These are phyloP conservation scores for Sterna hirundo DNA, from an alignment of 2,113 vertebrate species.

Conservation along the genomic window DNA sequence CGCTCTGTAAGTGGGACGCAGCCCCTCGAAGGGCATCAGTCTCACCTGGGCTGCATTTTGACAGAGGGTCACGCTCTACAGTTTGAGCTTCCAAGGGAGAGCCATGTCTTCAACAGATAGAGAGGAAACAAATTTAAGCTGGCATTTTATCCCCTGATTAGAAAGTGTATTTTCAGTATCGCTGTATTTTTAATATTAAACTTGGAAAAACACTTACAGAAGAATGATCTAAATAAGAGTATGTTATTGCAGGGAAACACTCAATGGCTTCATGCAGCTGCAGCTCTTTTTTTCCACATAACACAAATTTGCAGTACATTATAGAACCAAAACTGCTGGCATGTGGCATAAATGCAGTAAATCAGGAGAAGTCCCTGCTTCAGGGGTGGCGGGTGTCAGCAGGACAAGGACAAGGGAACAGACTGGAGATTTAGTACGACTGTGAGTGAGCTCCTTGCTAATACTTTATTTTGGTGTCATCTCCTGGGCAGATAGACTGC, in stretches of 20 bases:
- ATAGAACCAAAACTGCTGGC: background rate
- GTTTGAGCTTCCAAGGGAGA: background rate
- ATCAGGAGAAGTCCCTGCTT: background rate
- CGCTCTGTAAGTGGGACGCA: background rate
- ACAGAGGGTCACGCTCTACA: background rate
- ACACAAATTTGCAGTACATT: background rate
- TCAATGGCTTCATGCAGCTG: background rate
- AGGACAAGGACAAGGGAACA: background rate
- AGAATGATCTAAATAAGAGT: background rate
- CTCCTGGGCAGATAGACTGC: background rate
- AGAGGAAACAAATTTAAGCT: background rate
- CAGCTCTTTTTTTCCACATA: background rate
- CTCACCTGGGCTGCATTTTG: background rate
- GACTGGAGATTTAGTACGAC: accelerated
- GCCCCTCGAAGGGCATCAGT: background rate
- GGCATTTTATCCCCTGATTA: background rate
- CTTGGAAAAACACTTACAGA: background rate
- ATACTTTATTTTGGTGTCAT: background rate
- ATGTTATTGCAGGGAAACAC: background rate
- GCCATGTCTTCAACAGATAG: background rate
- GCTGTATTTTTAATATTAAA: background rate
- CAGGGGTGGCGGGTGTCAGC: background rate
- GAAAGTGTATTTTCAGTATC: background rate
- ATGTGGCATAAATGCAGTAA: background rate
- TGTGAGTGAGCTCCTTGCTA: background rate